phyloP scores from a whole-genome alignment of 2,113 vertebrate species.

The Lampris incognitus region DNA sequence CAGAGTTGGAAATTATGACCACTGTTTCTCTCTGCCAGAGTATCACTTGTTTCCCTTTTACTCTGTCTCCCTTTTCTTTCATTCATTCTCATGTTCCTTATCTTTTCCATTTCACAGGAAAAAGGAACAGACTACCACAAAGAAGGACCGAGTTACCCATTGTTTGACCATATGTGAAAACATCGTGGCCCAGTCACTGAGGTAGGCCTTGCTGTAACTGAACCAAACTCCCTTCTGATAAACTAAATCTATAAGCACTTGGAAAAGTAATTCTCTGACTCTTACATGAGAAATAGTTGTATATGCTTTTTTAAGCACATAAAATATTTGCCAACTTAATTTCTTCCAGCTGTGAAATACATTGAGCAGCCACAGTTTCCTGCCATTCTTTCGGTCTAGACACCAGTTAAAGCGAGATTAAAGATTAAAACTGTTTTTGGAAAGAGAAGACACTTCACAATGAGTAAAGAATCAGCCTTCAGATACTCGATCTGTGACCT shows the following conservation, averaged over 20 bases:
- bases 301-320: too few species aligned
- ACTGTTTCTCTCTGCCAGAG: background rate
- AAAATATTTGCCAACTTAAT: too few species aligned
- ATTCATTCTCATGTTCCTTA: background rate
- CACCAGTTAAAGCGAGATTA: too few species aligned
- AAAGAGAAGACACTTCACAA: too few species aligned
- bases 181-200: slow-evolving; percentile 95
- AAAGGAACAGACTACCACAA: slow-evolving; percentile 94
- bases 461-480: too few species aligned
- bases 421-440: too few species aligned
- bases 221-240: background rate
- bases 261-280: too few species aligned
- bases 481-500: background rate
- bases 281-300: too few species aligned
- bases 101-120: slow-evolving; percentile 83
- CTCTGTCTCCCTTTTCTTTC: background rate
- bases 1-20: background rate
- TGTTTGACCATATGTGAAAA: slow-evolving; percentile 99
- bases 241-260: too few species aligned
- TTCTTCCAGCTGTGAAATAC: too few species aligned
- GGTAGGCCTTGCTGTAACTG: slow-evolving; percentile 80
- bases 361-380: too few species aligned
- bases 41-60: background rate
- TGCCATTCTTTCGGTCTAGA: too few species aligned
- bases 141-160: slow-evolving; percentile 96